Evolutionary conservation across 2,888 invertebrate genomes (phyloP).

Genomic region (Oxytorus armatus): DNA sequence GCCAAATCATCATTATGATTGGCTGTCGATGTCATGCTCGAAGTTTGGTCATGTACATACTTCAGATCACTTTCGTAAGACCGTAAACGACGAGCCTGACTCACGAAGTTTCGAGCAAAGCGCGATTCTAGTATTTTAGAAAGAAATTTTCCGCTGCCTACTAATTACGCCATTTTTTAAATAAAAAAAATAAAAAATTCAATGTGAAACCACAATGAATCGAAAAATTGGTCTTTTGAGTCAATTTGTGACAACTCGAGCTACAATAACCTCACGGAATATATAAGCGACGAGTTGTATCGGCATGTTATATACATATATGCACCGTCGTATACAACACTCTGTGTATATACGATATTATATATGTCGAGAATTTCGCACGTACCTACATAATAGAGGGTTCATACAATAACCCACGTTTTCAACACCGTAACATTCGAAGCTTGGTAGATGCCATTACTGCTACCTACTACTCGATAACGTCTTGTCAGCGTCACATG

Average conservation of each 20-base stretch:
- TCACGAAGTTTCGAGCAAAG: too few relatives aligned
- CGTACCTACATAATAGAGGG: not conserved
- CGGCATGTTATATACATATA: not conserved
- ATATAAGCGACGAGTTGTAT: slow-evolving; percentile 15
- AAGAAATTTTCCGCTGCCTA: too few relatives aligned
- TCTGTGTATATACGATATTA: slow-evolving; percentile 20
- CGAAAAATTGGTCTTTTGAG: not conserved
- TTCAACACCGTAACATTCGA: slow-evolving; percentile 17
- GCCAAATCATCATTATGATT: too few relatives aligned
- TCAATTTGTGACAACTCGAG: not conserved
- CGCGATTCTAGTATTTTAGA: too few relatives aligned
- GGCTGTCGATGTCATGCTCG: too few relatives aligned
- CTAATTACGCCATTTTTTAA: not conserved
- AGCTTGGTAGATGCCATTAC: slow-evolving; percentile 27
- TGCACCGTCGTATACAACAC: slow-evolving; percentile 1
- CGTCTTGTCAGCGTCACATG: slow-evolving; percentile 39
- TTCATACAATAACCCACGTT: slow-evolving; percentile 39
- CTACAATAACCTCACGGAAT: slow-evolving; percentile 5
- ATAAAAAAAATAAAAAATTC: not conserved
- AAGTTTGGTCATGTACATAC: too few relatives aligned
- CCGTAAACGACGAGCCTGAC: too few relatives aligned
- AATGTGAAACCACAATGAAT: not conserved
- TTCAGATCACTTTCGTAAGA: too few relatives aligned
- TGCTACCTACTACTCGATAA: slow-evolving; percentile 31
- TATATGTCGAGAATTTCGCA: slow-evolving; percentile 1